phyloP scores from a whole-genome alignment of 1,140 invertebrate genomes.

The Zaprionus tsacasi region DNA sequence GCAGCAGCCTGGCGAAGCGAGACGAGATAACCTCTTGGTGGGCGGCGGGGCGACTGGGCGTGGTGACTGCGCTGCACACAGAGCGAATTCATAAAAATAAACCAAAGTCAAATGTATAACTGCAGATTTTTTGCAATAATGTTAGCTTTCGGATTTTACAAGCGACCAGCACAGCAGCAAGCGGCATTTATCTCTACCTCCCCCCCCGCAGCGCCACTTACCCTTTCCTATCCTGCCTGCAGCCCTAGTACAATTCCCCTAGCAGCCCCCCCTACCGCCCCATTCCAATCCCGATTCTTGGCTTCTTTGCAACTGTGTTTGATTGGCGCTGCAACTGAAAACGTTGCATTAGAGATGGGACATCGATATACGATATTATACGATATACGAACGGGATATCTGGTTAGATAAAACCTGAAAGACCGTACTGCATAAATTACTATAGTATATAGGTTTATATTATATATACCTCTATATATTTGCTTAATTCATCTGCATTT shows the following conservation, averaged over 20 bases:
- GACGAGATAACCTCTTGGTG: constrained; percentile 2
- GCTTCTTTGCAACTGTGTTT: constrained; percentile 10
- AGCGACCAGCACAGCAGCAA: constrained; percentile 54
- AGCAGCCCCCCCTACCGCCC: too few species aligned
- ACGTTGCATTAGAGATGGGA: constrained; percentile 39
- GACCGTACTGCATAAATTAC: too few species aligned
- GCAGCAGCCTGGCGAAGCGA: neutral
- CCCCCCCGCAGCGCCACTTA: neutral
- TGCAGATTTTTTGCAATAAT: constrained; percentile 74
- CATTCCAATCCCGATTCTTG: neutral
- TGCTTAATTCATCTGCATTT: too few species aligned
- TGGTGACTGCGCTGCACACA: constrained; percentile 13
- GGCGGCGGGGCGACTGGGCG: neutral
- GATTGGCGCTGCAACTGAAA: constrained; percentile 23
- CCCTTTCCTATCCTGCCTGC: neutral
- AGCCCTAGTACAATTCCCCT: too few species aligned
- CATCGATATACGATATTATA: too few species aligned
- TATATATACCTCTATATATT: neutral
- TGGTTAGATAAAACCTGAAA: too few species aligned
- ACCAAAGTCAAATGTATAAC: constrained; percentile 70
- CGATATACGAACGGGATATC: too few species aligned
- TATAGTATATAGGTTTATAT: too few species aligned
- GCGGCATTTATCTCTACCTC: constrained; percentile 51
- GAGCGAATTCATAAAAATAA: constrained; percentile 59
- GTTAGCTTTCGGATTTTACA: constrained; percentile 70